Percentiles rank a stretch among this genome's conserved stretches.
Conservation (phyloP, 2,113 vertebrate genomes). For the Ovis canadensis region DNA sequence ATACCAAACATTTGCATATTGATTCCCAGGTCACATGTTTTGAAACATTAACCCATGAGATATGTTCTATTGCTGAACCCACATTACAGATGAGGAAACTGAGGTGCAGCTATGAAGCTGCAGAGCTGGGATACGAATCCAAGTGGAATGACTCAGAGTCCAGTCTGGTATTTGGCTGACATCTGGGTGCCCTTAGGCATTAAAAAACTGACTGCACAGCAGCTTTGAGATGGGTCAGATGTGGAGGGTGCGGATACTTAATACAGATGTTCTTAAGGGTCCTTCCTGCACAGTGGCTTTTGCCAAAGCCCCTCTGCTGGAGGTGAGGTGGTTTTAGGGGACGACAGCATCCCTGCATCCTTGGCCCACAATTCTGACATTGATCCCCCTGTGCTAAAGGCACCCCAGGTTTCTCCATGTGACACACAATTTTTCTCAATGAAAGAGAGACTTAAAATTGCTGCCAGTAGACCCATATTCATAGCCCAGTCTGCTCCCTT, state of each 20-base stretch:
- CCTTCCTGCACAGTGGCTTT: neutral
- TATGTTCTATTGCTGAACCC: neutral
- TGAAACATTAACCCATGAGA: neutral
- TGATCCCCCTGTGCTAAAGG: neutral
- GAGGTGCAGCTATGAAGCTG: neutral
- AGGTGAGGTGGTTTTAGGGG: neutral
- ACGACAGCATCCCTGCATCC: no score
- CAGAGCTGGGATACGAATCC: neutral
- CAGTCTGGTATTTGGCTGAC: neutral
- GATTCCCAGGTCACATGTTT: neutral
- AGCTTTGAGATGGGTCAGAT: no score
- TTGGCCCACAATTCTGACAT: neutral
- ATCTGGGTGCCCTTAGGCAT: neutral
- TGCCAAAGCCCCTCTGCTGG: neutral
- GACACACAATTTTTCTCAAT: neutral
- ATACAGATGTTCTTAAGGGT: neutral
- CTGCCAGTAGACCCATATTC: fast-evolving
- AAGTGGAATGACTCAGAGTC: neutral
- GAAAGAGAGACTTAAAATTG: neutral
- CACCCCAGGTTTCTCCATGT: neutral
- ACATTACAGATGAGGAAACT: neutral
- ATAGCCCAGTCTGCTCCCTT: neutral
- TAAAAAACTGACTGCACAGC: fast-evolving
- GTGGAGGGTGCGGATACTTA: neutral
- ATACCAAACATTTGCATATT: neutral